Base-by-base conservation (phyloP, 2,113 vertebrate genomes). In the Silurus asotus region DNA sequence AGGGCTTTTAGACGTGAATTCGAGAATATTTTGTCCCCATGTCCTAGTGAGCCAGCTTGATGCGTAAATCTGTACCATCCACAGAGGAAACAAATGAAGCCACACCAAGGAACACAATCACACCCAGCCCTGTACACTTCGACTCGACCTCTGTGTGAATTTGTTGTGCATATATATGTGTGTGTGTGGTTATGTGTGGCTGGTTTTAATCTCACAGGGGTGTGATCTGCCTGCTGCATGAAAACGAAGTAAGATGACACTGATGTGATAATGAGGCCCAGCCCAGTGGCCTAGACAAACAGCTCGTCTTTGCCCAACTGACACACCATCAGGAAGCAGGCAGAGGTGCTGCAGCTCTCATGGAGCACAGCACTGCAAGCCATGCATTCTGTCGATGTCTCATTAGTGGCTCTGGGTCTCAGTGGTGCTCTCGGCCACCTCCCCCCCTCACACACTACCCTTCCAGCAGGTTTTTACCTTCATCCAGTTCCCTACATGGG, bases 171-270 rank as follows among this genome's bases (percentile, higher is more conserved):
- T 83, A 56, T 51, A 19, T 20, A 8, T 49, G 48, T 74, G 8
- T 45, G 65, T 64, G 59, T 23, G 65, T 81, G 65, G 78, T 67
- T 69, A 8, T 84, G 55, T 80, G 58, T 45, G 78, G 80, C 79
- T 6, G 85, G 72, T 85, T 78, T 83, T 83, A 87, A 86, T 90
- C 87, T 90, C 89, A 82, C 65, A 84, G 65, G 77, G 86, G 87
- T 93, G 91, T 88, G 86, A 93, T 82, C 89, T 87, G 81, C 80
- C 87, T 90, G 92, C 88, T 92, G 87, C 84, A 90, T 91, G 87
- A 90, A 93, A 93, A 91, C 90, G 89, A 91, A 92, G 90, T 93
- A 92, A 93, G 90, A 90, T 93, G 90, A 91, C 93, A 93, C 92
- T 90, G 88, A 90, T 88, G 90, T 92, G 91, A 91, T 93, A 93